A percentile compares a stretch with the other conserved stretches of the same genome.
phyloP scores from a whole-genome alignment of 2,113 vertebrate species.

The Anas platyrhynchos region DNA sequence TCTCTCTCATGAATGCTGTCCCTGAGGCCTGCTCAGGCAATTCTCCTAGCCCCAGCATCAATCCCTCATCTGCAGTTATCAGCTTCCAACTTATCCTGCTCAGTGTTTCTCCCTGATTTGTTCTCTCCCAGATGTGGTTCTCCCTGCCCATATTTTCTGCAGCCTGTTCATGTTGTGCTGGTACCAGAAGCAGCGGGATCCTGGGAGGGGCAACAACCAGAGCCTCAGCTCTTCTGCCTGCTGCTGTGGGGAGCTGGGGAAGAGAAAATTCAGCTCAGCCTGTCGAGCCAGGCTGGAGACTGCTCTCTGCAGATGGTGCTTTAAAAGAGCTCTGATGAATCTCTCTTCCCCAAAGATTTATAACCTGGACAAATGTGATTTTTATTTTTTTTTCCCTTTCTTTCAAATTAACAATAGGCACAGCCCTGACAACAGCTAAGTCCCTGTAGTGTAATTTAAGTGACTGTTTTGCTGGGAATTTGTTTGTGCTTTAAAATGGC shows the following conservation, averaged over 20 bases:
- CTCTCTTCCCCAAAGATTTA: background rate
- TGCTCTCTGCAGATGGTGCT: background rate
- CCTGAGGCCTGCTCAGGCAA: background rate
- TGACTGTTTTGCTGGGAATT: background rate
- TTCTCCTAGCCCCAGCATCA: background rate
- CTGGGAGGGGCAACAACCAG: background rate
- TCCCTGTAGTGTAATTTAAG: background rate
- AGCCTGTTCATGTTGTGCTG: background rate
- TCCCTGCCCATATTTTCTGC: rapidly evolving
- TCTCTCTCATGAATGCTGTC: rapidly evolving
- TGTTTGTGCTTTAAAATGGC: background rate
- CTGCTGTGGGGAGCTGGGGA: background rate
- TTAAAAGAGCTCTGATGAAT: background rate
- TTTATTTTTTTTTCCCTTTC: background rate
- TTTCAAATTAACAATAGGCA: background rate
- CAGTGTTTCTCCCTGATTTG: background rate
- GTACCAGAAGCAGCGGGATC: background rate
- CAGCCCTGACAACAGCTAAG: background rate
- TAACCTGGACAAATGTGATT: background rate
- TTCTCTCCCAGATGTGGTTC: background rate
- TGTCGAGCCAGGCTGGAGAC: background rate
- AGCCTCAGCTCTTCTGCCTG: background rate
- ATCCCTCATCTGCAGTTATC: background rate
- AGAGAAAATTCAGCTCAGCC: background rate
- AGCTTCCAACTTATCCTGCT: background rate